These are phyloP conservation scores for Manduca sexta DNA, from an alignment of 1,140 invertebrate species.

Conservation along the genomic window DNA sequence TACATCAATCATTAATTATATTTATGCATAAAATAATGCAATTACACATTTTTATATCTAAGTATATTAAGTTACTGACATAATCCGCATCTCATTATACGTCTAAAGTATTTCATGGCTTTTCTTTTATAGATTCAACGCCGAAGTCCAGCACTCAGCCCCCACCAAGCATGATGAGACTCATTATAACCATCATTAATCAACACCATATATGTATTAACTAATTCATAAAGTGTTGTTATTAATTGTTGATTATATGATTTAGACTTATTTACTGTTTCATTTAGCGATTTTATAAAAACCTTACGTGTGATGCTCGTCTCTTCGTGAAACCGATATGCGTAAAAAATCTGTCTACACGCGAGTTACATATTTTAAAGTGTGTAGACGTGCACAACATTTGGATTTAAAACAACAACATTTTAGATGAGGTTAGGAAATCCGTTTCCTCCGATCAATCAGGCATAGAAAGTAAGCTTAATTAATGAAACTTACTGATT, in stretches of 20 bases:
- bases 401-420: neutral
- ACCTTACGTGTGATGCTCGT: too few relatives aligned
- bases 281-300: too few relatives aligned
- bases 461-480: conserved; percentile 9
- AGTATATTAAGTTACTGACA: too few relatives aligned
- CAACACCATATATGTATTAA: neutral
- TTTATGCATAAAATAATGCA: too few relatives aligned
- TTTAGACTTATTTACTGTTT: too few relatives aligned
- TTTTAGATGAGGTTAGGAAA: conserved; percentile 18
- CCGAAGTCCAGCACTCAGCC: conserved; percentile 54
- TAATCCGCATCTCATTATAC: too few relatives aligned
- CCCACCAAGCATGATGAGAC: conserved; percentile 17
- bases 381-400: neutral
- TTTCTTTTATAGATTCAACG: conserved; percentile 53
- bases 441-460: conserved; percentile 16
- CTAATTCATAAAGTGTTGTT: neutral
- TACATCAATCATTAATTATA: too few relatives aligned
- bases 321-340: too few relatives aligned
- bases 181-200: conserved; percentile 16
- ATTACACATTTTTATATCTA: too few relatives aligned
- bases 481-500: too few relatives aligned
- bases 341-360: neutral
- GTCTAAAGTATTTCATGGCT: neutral
- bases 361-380: neutral
- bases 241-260: too few relatives aligned